These are phyloP conservation scores for Cheilinus undulatus DNA, from an alignment of 2,113 vertebrate genomes.

Conservation along the genomic window DNA sequence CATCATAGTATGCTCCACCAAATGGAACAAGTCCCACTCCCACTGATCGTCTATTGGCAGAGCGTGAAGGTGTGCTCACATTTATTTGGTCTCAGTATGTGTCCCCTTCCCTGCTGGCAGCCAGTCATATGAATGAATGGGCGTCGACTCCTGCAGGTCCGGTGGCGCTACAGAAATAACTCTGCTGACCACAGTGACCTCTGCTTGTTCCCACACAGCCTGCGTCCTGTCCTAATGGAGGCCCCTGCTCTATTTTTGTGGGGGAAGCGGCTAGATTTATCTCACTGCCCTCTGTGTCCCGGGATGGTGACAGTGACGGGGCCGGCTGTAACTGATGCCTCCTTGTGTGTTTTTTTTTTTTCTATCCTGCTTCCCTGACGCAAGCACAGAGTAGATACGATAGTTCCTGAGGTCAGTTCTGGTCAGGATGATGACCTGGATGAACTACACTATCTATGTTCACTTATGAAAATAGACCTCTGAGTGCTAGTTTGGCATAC, in stretches of 20 bases:
- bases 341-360: slow-evolving; percentile 11
- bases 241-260: slow-evolving; percentile 69
- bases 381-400: slow-evolving; percentile 51
- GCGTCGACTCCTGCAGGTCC: slow-evolving; percentile 74
- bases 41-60: slow-evolving; percentile 36
- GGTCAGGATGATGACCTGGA: slow-evolving; percentile 26
- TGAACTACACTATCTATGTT: slow-evolving; percentile 4
- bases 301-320: slow-evolving; percentile 72
- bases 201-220: slow-evolving; percentile 75
- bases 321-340: slow-evolving; percentile 71
- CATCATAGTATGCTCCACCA: slow-evolving; percentile 15
- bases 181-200: slow-evolving; percentile 78
- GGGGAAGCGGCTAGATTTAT: slow-evolving; percentile 73
- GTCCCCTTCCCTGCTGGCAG: slow-evolving; percentile 62
- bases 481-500: too few species aligned
- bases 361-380: slow-evolving; percentile 57
- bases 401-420: slow-evolving; percentile 40
- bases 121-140: slow-evolving; percentile 71
- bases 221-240: slow-evolving; percentile 74
- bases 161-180: slow-evolving; percentile 78
- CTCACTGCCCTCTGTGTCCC: slow-evolving; percentile 75
- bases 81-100: slow-evolving; percentile 20
- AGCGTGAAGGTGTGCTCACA: slow-evolving; percentile 28
- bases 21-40: slow-evolving; percentile 42
- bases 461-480: background rate